Conservation (phyloP, 1,140 invertebrate species). For the Bilobella aurantiaca region DNA sequence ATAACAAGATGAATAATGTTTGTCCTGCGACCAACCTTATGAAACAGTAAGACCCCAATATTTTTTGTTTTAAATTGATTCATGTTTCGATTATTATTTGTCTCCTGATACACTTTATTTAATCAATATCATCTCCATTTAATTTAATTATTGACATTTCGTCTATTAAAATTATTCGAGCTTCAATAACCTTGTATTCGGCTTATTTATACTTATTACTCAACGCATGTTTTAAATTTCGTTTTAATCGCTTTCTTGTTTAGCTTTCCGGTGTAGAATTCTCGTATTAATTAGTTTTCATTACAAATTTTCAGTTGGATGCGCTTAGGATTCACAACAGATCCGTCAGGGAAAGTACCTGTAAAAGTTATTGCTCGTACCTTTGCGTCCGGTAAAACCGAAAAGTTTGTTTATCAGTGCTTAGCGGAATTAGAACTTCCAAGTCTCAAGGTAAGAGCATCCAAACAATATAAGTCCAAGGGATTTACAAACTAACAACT, state of each 20-base stretch:
- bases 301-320: conserved; percentile 71
- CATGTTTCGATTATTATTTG: conserved; percentile 6
- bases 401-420: conserved; percentile 96
- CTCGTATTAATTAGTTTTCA: neutral
- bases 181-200: too few relatives aligned
- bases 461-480: too few relatives aligned
- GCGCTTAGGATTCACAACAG: conserved; percentile 82
- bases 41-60: conserved; percentile 80
- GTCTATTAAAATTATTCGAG: too few relatives aligned
- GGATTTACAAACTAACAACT: too few relatives aligned
- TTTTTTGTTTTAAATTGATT: conserved; percentile 10
- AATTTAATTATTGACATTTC: too few relatives aligned
- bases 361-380: conserved; percentile 93
- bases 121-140: too few relatives aligned
- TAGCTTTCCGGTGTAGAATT: conserved; percentile 15
- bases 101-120: neutral
- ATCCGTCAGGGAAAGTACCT: conserved; percentile 89
- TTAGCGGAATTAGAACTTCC: conserved; percentile 86
- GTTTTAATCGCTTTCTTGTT: neutral
- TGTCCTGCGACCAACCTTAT: conserved; percentile 88
- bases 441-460: conserved; percentile 79
- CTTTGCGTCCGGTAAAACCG: conserved; percentile 95
- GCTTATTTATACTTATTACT: too few relatives aligned
- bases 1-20: conserved; percentile 92
- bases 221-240: too few relatives aligned